Base-by-base conservation (phyloP, 2,113 vertebrate genomes). In the Microcebus jonahi region DNA sequence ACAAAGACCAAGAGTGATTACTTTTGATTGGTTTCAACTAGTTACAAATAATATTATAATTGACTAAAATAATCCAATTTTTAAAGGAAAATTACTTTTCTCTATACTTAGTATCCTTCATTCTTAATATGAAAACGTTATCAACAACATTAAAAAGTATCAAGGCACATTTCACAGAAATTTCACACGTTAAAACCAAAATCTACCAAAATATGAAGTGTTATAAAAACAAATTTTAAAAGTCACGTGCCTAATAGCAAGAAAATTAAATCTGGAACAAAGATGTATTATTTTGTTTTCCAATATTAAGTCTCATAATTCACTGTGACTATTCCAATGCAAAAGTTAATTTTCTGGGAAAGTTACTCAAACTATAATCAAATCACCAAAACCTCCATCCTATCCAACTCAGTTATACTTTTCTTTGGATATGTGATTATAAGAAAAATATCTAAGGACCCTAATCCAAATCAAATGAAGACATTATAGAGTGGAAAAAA, bases 181-280 rank as follows among this genome's bases (percentile, higher is more conserved):
- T 79, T 94, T 87, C 55, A 81, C 31, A 92, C 15, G 61, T 27
- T 75, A 68, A 83, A 83, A 61, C n/a, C 13, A 83, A 97, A 90
- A 50, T 63, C 36, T 67, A 50, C 4, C 84, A 55, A 80, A 84
- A 59, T 36, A 12, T n/a, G 79, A 84, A 31, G 10, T 48, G 75
- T n/a, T 79, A 31, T 11, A 85, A 73, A 91, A 93, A 90, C 5
- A 57, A 88, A 85, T 71, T 53, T 87, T 94, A 81, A 96, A 80
- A 61, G 13, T 18, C 53, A 1, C 11, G 1, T 27, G 27, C 6
- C 59, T 93, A 90, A 55, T 1, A 80, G 27, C 4, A 15, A 94
- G 39, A 95, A 95, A 93, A 96, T 87, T 90, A 42, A 83, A 70
- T 31, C n/a, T 57, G 29, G 11, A 65, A 59, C 5, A 95, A 65